Conservation (phyloP, 2,888 invertebrate species). For the Fragum sueziense region DNA sequence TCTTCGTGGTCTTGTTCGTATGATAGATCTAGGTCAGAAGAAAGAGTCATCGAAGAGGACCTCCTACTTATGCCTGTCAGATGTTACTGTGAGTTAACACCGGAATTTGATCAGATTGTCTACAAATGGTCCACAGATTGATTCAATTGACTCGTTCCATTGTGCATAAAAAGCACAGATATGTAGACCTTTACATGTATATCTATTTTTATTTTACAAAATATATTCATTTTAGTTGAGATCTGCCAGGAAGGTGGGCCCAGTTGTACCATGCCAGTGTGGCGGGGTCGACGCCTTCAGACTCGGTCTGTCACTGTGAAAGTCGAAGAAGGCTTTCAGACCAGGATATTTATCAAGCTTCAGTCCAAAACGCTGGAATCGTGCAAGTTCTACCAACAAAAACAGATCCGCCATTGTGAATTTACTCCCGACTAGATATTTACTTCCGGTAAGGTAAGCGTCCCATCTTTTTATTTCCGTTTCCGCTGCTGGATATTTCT, state of each 20-base stretch:
- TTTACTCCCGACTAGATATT: slow-evolving; percentile 29
- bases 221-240: not conserved
- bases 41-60: too few relatives aligned
- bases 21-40: too few relatives aligned
- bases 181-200: too few relatives aligned
- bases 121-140: too few relatives aligned
- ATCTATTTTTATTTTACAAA: too few relatives aligned
- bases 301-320: slow-evolving; percentile 56
- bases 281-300: slow-evolving; percentile 71
- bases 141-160: too few relatives aligned
- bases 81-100: too few relatives aligned
- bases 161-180: too few relatives aligned
- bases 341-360: slow-evolving; percentile 52
- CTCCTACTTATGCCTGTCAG: too few relatives aligned
- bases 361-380: slow-evolving; percentile 57
- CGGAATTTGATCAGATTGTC: too few relatives aligned
- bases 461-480: slow-evolving; percentile 40
- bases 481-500: slow-evolving; percentile 16
- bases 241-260: not conserved
- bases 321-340: slow-evolving; percentile 62
- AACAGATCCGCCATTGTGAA: slow-evolving; percentile 51
- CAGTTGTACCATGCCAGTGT: slow-evolving; percentile 65
- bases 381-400: slow-evolving; percentile 30
- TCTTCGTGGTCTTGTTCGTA: too few relatives aligned
- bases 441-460: slow-evolving; percentile 4